Evolutionary conservation across 2,888 invertebrate genomes (phyloP), one percentile per base, ranked within the genome.

Genomic region (Ichneumon xanthorius): DNA sequence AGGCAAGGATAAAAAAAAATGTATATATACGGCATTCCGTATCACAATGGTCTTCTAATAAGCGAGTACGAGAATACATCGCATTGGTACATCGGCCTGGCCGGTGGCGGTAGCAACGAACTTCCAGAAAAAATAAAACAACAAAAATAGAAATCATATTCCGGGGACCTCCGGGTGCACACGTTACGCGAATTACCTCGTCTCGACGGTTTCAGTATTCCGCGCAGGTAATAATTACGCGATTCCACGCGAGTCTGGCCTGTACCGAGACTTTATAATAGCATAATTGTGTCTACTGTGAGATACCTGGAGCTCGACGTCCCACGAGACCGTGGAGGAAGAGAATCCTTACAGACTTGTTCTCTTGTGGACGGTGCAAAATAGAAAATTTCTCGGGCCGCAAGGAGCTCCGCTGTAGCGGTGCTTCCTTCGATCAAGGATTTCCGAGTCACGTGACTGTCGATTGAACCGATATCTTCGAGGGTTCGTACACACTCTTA

Each of bases 251-350:
- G 53, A 67, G 55, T 85, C 78, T 73, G 33, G 37, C 50, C 68
- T 48, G 58, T 26, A 71, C 53, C 40, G 65, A 81, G 73, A 81
- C 78, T 78, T 65, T 75, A 73, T 81, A 85, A 75, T 81, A 70
- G 78, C 75, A 82, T 82, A 85, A 82, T 82, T 82, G 85, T 71
- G 81, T 82, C 75, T 70, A 53, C 78, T 85, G 82, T 82, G 85
- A 85, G 82, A 79, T 79, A 85, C 48, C 63, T 22, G 63, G 33
- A 50, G 45, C 70, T 50, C 75, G 40, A 33, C 30, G 48, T 85
- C 78, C 65, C 85, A 85, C 85, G 82, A 78, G 71, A 65, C 78
- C 45, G 30, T 16, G 22, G 7, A 71, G 26, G 65, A 37, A 50
- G 48, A 72, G 30, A 73, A 16, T 65, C 53, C 53, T 37, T 19